Evolutionary conservation across 2,113 vertebrate genomes (phyloP), one percentile per base, ranked within the genome.

Genomic region (Donacobius atricapilla): DNA sequence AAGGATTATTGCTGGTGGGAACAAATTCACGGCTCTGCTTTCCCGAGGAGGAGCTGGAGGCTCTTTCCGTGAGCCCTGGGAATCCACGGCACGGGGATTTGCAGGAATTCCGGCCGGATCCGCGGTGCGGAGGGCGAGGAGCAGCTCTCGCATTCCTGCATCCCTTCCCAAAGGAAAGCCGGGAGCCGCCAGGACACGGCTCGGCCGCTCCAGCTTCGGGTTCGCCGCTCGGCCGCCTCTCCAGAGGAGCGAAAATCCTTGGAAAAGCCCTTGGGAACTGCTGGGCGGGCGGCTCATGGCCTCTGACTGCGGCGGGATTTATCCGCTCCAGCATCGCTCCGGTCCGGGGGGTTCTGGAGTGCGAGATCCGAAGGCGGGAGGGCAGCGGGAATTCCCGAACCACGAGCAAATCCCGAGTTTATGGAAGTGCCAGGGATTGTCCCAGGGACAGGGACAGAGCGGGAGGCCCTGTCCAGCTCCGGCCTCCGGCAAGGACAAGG

Each of bases 1-100:
- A 25, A 56, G 54, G 64, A 93, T 96, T 91, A 89, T 84, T 95
- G 88, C 87, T 57, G 50, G 18, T 71, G 87, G 77, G 69, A 91
- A 91, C 5, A 77, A 83, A 76, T 15, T 13, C 58, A 10, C 2
- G 0, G 42, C 50, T 51, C 68, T 24, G 39, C 76, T 7, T 35
- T 30, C 48, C 11, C 0, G 5, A 10, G 23, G 58, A n/a, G 45
- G 58, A n/a, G 45, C 2, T 11, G 48, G n/a, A 54, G 42, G 64
- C 6, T 69, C 14, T 21, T 35, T 22, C 48, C 58, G 8, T 1
- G 10, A n/a, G 18, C 10, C 14, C 66, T 15, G 39, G 57, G 61
- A 53, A 40, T 27, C 23, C 39, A 0, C 1, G 18, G 57, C 27
- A 3, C 3, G 0, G 63, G 60, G 60, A 21, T 23, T 25, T 75